Evolutionary conservation across 2,113 vertebrate genomes (phyloP).

Genomic region (Suncus etruscus): DNA sequence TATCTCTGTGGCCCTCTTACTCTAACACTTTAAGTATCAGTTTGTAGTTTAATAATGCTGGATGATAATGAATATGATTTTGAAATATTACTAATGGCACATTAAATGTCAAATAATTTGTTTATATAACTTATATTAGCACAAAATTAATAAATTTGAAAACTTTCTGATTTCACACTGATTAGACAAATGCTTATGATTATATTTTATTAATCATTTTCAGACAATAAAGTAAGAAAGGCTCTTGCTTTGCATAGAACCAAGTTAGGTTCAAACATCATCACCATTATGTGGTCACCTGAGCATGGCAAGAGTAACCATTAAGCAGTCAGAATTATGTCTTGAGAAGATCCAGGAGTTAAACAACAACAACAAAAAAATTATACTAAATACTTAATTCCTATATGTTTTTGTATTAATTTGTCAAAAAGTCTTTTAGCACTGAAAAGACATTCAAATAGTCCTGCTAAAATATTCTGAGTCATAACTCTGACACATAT

Average conservation of each 20-base stretch:
- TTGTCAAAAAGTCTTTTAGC: neutral
- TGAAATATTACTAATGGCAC: slow-evolving; percentile 16
- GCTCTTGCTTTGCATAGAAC: no score
- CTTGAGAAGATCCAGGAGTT: no score
- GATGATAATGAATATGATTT: neutral
- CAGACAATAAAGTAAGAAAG: no score
- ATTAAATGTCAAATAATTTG: neutral
- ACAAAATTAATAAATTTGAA: neutral
- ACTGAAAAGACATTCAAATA: neutral
- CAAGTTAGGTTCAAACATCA: no score
- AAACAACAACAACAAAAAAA: no score
- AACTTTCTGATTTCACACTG: neutral
- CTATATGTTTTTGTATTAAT: slow-evolving; percentile 24
- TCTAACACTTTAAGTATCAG: neutral
- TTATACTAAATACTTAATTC: neutral
- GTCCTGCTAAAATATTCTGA: neutral
- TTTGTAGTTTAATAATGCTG: neutral
- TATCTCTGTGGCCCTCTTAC: neutral
- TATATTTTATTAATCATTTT: neutral
- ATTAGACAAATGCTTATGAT: neutral
- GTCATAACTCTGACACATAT: neutral
- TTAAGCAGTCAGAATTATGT: no score
- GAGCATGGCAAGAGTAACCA: no score
- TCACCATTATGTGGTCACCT: no score
- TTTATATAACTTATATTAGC: neutral